phyloP scores from a whole-genome alignment of 2,888 invertebrate species.

The Ichneumoninae sp. region DNA sequence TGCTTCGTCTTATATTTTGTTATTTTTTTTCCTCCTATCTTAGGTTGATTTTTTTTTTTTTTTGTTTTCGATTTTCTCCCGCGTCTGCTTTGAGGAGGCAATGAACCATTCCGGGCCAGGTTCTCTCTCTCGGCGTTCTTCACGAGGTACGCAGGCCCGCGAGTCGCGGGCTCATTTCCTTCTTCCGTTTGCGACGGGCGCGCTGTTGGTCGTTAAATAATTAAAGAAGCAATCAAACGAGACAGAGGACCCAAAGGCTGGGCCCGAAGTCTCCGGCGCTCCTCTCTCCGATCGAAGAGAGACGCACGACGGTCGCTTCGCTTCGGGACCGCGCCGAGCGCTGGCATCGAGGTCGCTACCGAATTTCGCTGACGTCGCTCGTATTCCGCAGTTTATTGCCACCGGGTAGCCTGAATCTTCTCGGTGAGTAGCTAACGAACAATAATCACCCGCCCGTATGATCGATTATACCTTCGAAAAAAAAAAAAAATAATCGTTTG shows the following conservation, averaged over 20 bases:
- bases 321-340: slow-evolving; percentile 35
- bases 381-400: neutral
- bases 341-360: slow-evolving; percentile 55
- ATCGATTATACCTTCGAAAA: neutral
- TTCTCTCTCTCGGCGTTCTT: slow-evolving; percentile 48
- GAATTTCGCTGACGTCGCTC: slow-evolving; percentile 55
- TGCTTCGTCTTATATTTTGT: neutral
- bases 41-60: neutral
- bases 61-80: neutral
- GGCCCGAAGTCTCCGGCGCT: neutral
- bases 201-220: slow-evolving; percentile 30
- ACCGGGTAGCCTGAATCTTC: slow-evolving; percentile 30
- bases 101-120: slow-evolving; percentile 51
- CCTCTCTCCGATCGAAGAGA: neutral
- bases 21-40: neutral
- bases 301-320: slow-evolving; percentile 16
- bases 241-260: neutral
- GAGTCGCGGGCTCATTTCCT: slow-evolving; percentile 23
- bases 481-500: neutral
- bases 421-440: slow-evolving; percentile 51
- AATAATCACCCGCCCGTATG: neutral
- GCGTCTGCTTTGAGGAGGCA: neutral
- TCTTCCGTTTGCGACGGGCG: slow-evolving; percentile 25
- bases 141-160: slow-evolving; percentile 28
- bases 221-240: neutral